Percentiles rank a stretch among this genome's conserved stretches.
These are phyloP conservation scores for Nephrotoma guestfalica DNA, from an alignment of 2,888 invertebrate genomes.

Conservation along the genomic window DNA sequence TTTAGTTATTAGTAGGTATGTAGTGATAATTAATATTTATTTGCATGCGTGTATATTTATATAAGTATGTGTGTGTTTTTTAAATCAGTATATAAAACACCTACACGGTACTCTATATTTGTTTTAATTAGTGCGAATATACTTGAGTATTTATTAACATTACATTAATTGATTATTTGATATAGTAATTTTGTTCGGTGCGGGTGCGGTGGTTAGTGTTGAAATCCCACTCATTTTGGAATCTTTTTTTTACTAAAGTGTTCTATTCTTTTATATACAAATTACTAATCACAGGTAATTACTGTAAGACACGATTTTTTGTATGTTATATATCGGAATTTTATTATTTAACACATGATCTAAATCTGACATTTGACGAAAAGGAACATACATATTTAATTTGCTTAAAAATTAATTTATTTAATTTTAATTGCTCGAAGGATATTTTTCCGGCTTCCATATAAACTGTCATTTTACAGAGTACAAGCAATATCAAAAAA, in stretches of 20 bases:
- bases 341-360: too few relatives aligned
- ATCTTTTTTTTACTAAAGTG: neutral
- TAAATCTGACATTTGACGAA: too few relatives aligned
- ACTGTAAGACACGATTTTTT: neutral
- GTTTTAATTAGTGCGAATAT: neutral
- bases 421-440: too few relatives aligned
- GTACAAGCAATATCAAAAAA: too few relatives aligned
- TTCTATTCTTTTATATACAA: neutral
- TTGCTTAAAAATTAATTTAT: too few relatives aligned
- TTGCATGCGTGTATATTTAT: neutral
- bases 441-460: too few relatives aligned
- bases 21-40: neutral
- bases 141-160: neutral
- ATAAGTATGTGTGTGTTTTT: neutral
- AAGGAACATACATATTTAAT: too few relatives aligned
- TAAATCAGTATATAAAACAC: neutral
- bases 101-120: neutral
- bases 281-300: neutral
- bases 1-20: neutral
- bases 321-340: too few relatives aligned
- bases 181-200: neutral
- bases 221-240: neutral
- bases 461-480: too few relatives aligned
- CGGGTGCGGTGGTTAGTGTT: neutral
- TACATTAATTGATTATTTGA: neutral